These are phyloP conservation scores for Aleiodes testaceus DNA, from an alignment of 2,888 invertebrate species.

Conservation along the genomic window DNA sequence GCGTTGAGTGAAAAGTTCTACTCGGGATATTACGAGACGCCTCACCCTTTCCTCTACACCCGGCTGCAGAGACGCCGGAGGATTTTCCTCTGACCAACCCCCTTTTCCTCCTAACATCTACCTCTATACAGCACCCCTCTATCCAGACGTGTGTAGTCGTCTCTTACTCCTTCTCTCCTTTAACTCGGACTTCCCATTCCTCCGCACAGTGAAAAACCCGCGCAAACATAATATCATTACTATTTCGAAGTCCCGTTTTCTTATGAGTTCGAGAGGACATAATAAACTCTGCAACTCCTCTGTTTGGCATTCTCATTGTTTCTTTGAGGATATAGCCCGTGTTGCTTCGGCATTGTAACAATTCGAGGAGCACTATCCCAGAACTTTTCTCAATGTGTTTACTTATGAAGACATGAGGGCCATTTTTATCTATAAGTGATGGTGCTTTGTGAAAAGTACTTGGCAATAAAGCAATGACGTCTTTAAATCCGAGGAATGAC, in stretches of 20 bases:
- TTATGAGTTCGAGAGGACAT: constrained; percentile 65
- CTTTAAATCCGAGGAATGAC: constrained; percentile 44
- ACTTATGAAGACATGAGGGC: too few species aligned
- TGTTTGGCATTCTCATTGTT: constrained; percentile 68
- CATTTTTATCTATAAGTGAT: too few species aligned
- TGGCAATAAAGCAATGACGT: too few species aligned
- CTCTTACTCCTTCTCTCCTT: constrained; percentile 22
- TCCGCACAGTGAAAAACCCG: constrained; percentile 45
- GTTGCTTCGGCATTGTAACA: not conserved
- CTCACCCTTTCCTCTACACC: constrained; percentile 56
- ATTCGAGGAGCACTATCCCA: constrained; percentile 15
- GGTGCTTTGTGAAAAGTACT: too few species aligned
- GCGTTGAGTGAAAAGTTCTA: constrained; percentile 71
- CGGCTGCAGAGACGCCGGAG: constrained; percentile 46
- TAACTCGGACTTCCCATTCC: constrained; percentile 15
- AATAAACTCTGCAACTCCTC: constrained; percentile 61
- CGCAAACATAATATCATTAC: constrained; percentile 69
- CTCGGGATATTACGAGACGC: constrained; percentile 67
- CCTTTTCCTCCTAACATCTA: constrained; percentile 35
- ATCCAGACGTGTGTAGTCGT: constrained; percentile 13
- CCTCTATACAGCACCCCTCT: constrained; percentile 35
- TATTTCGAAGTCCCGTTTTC: constrained; percentile 69
- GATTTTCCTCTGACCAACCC: constrained; percentile 43
- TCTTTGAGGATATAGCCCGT: constrained; percentile 37
- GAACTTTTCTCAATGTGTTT: constrained; percentile 14